Evolutionary conservation across 2,888 invertebrate species (phyloP), one percentile per base, ranked within the genome.

Genomic region (Phortica okadai): DNA sequence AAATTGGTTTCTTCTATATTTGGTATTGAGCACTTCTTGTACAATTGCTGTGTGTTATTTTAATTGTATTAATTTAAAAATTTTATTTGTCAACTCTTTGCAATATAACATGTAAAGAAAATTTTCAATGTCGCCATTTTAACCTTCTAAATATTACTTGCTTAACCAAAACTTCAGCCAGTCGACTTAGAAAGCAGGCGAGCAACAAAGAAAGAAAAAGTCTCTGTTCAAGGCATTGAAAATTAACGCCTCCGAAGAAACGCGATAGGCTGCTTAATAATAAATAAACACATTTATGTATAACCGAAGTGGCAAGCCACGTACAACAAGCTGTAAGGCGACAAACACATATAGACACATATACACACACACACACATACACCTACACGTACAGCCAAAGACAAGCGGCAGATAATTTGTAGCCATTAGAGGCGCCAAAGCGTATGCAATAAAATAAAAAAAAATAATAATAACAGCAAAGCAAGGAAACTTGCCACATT

Each of bases 231-330:
- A 69, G 83, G 83, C 84, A 82, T 83, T 82, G 82, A 82, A 84
- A 79, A 80, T 76, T 79, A 76, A 82, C 83, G 83, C 83, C 83
- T 81, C 81, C 81, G 76, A 76, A 78, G 56, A 82, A 84, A 78
- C 79, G 82, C 77, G 84, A 84, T 84, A 84, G 84, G 84, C 83
- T 84, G 84, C 78, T 84, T 82, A 83, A 83, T 83, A 84, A 83
- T 83, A 84, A 83, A 83, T 84, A 83, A 84, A 84, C 78, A 78
- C 67, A 73, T 58, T 70, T 70, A 45, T 54, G 54, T 70, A 41
- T 16, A 44, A 45, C 6, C 67, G 41, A 44, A 64, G 41, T n/a
- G n/a, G 67, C n/a, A 70, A 70, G n/a, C 11, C n/a, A 21, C 33
- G 33, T 0, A 33, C 7, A 50, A 2, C 50, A 6, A 50, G 14